Conservation (phyloP, 2,888 invertebrate species). For the Gibbula magus region DNA sequence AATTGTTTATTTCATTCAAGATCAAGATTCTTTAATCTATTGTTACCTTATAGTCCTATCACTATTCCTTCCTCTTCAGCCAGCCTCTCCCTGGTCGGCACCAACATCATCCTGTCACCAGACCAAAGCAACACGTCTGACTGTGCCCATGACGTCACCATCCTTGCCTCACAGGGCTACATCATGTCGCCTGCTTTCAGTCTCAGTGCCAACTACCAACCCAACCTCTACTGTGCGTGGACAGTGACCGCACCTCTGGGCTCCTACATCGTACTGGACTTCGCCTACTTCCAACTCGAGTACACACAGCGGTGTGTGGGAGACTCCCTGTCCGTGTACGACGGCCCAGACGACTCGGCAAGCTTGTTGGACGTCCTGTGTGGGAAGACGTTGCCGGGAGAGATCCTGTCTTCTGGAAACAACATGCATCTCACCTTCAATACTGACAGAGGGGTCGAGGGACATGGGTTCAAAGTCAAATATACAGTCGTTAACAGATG, state of each 20-base stretch:
- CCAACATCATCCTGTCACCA: background rate
- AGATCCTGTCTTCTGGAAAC: slow-evolving; percentile 47
- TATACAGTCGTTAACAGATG: slow-evolving; percentile 38
- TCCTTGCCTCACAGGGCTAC: background rate
- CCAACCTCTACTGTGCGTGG: slow-evolving; percentile 39
- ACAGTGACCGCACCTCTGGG: slow-evolving; percentile 32
- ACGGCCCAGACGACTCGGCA: slow-evolving; percentile 20
- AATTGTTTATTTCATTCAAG: too few species aligned
- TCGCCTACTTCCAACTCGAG: slow-evolving; percentile 44
- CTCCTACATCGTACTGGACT: slow-evolving; percentile 42
- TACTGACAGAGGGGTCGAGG: slow-evolving; percentile 44
- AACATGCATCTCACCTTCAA: slow-evolving; percentile 50
- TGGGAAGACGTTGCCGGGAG: slow-evolving; percentile 50
- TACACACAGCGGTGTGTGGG: slow-evolving; percentile 20
- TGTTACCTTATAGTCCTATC: background rate
- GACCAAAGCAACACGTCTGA: background rate
- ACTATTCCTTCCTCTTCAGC: background rate
- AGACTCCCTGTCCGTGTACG: slow-evolving; percentile 32
- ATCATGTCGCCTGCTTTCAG: background rate
- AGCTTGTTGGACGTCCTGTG: slow-evolving; percentile 43
- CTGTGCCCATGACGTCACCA: background rate
- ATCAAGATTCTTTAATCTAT: too few species aligned
- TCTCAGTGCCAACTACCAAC: slow-evolving; percentile 34
- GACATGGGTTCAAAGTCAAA: slow-evolving; percentile 52
- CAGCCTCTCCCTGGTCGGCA: background rate